Base-by-base conservation (phyloP, 2,888 invertebrate genomes). In the Cepaea hortensis region DNA sequence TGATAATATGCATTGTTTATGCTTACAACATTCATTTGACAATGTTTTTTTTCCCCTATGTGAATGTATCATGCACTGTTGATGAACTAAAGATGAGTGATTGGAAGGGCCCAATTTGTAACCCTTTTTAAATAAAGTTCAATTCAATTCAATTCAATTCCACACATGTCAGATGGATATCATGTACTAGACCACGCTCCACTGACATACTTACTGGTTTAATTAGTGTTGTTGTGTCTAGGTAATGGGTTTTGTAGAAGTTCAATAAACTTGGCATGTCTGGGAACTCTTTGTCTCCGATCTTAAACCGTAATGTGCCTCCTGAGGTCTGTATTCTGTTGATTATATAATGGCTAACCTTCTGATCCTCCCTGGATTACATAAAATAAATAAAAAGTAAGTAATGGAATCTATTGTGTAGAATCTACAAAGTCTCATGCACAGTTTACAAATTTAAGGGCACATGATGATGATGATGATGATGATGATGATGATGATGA, bases 321-420 rank as follows among this genome's bases (percentile, higher is more conserved):
- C 65, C 76, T n/a, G 55, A 70, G 11, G 79, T 35, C 72, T 77
- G 82, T 50, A 86, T 94, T 95, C 97, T 97, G 95, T 99, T 98
- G 93, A 99, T 98, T 93, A 99, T 98, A 95, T 99, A 99, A 95
- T 99, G 98, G 94, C 98, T 98, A 85, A 98, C 98, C 96, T 98
- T 97, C 94, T 97, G 97, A 95, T 98, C 98, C 94, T 98, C 98
- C 94, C 98, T 97, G 95, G n/a, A 93, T 35, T 23, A 3, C 48
- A 11, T 50, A n/a, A 70, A 50, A 48, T 68, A 20, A 55, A 55
- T 9, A 55, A 55, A 55, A 9, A 0, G 11, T 11, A 55, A 55
- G 11, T 55, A 55, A 55, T 35, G 35, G 35, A 35, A 35, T 35
- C 35, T 35, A 35, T 1, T 35, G 11, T 55, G 11, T 55, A 9